Evolutionary conservation across 2,888 invertebrate genomes (phyloP), one percentile per base, ranked within the genome.

Genomic region (Brenthis hecate): DNA sequence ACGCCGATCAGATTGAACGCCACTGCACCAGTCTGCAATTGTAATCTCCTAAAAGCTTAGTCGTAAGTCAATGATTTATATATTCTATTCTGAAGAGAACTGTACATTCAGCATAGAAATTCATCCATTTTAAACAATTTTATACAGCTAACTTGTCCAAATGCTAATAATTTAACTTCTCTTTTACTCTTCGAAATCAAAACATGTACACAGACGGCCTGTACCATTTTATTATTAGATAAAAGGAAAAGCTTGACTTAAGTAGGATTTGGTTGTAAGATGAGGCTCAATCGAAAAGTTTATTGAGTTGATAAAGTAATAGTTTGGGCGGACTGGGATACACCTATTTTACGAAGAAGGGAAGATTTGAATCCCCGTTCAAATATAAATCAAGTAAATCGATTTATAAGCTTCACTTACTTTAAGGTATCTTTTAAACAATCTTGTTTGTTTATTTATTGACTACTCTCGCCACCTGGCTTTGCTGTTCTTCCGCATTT

Each of bases 221-320:
- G 51, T 11, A 51, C 53, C 13, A 53, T 62, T 75, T 76, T 79
- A 75, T 81, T 79, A 76, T 74, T 73, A 71, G 67, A 71, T 70
- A 68, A 72, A 74, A 75, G 73, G 75, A 78, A 76, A 73, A 69
- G 76, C 76, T 79, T 76, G 77, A 75, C 76, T 80, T 78, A 78
- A 76, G 77, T 72, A 72, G 77, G 77, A 76, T 80, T 79, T 79
- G 55, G 63, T 65, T 43, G 65, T 58, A 77, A 75, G 64, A 57
- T 19, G 55, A 69, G 65, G 69, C 50, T 62, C 66, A 47, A 53
- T 63, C 58, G 28, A 56, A 55, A 56, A 69, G 68, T 72, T 72
- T 71, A 66, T 60, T 53, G 68, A 71, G 63, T 66, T 54, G 61
- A 68, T 68, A 70, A 68, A 61, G 70, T 70, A 72, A 72, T 72